Conservation (phyloP, 2,888 invertebrate genomes). For the Agrochola macilenta region DNA sequence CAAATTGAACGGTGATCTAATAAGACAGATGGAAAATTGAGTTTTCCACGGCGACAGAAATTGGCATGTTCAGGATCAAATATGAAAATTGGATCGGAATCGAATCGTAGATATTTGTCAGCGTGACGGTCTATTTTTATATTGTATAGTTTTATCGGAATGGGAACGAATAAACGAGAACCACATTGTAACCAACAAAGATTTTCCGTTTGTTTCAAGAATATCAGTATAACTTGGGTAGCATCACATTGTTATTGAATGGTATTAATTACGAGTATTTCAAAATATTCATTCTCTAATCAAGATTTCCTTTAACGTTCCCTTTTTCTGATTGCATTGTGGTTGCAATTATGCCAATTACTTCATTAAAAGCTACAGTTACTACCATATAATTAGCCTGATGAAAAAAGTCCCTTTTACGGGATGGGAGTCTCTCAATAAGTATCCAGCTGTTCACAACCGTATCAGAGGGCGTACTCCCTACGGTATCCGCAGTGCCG, state of each 20-base stretch:
- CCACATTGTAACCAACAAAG: not conserved
- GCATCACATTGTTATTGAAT: not conserved
- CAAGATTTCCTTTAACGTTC: too few species aligned
- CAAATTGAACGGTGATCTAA: slow-evolving; percentile 34
- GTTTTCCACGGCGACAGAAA: slow-evolving; percentile 21
- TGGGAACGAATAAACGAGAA: not conserved
- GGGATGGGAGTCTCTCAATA: not conserved
- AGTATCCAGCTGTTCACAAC: not conserved
- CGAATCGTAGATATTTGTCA: slow-evolving; percentile 11
- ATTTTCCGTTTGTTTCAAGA: not conserved
- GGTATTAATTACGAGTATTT: not conserved
- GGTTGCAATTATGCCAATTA: not conserved
- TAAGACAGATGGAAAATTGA: slow-evolving; percentile 37
- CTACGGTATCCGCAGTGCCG: too few species aligned
- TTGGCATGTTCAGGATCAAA: slow-evolving; percentile 12
- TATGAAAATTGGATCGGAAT: slow-evolving; percentile 43
- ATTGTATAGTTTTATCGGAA: not conserved
- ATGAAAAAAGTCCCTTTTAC: not conserved
- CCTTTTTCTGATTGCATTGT: not conserved
- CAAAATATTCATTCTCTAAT: not conserved
- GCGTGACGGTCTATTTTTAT: not conserved
- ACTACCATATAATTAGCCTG: too few species aligned
- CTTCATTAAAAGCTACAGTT: not conserved
- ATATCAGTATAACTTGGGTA: not conserved
- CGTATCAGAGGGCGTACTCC: not conserved